phyloP scores from a whole-genome alignment of 37 sponge, comb jelly and placozoan species.

The Spongilla lacustris region DNA sequence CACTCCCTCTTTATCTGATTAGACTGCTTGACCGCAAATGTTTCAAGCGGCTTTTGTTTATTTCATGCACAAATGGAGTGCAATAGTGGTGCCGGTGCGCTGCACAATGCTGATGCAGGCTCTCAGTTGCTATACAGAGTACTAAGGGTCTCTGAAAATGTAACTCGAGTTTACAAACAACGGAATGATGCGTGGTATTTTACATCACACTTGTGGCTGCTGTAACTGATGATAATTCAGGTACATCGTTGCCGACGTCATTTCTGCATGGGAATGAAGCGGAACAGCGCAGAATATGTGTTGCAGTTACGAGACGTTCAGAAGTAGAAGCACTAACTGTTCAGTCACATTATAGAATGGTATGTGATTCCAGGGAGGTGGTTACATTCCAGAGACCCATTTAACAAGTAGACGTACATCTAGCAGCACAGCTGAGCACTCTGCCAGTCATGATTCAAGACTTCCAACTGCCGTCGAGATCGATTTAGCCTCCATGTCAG shows the following conservation, averaged over 20 bases:
- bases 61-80: background rate
- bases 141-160: background rate
- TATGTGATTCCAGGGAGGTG: background rate
- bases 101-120: conserved; percentile 1
- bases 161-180: background rate
- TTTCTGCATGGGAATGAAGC: background rate
- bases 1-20: background rate
- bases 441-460: background rate
- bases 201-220: background rate
- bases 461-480: background rate
- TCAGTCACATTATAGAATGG: background rate
- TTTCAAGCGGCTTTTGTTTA: background rate
- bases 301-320: background rate
- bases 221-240: background rate
- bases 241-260: background rate
- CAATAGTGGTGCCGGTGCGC: background rate
- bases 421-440: background rate
- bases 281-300: background rate
- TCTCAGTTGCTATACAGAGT: conserved; percentile 1
- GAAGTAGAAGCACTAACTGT: background rate
- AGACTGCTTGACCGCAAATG: background rate
- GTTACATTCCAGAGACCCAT: background rate
- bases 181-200: background rate
- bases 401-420: background rate
- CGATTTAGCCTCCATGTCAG: background rate